These are phyloP conservation scores for Drosophila meridiana DNA, from an alignment of 2,888 invertebrate genomes.

Conservation along the genomic window DNA sequence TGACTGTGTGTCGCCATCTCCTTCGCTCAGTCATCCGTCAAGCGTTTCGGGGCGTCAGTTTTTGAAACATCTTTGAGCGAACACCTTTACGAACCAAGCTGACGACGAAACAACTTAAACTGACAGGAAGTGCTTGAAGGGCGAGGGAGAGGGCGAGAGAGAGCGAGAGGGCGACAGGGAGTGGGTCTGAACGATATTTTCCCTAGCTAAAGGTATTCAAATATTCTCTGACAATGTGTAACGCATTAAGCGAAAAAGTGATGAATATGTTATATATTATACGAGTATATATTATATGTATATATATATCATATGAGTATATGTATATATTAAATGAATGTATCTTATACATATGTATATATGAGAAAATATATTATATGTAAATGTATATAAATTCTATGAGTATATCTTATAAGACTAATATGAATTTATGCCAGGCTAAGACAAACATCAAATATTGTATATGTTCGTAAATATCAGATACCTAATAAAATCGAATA, in stretches of 20 bases:
- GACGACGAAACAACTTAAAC: conserved; percentile 42
- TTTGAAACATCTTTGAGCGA: conserved; percentile 49
- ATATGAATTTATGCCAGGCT: background rate
- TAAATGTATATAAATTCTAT: background rate
- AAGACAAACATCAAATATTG: background rate
- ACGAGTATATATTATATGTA: background rate
- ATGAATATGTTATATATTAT: background rate
- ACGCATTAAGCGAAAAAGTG: background rate
- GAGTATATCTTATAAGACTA: background rate
- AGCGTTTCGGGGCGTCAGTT: conserved; percentile 52
- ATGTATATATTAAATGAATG: no score
- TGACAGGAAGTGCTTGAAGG: conserved; percentile 26
- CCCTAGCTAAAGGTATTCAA: background rate
- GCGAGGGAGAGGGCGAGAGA: background rate
- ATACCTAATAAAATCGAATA: no score
- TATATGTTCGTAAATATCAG: no score
- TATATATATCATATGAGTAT: no score
- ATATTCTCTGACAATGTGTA: background rate
- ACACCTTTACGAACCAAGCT: conserved; percentile 50
- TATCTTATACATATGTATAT: background rate
- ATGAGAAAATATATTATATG: no score
- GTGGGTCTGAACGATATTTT: conserved; percentile 32
- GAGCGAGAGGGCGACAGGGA: background rate
- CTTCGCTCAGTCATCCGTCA: conserved; percentile 67
- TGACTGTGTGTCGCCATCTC: background rate